These are phyloP conservation scores for Ricordea florida DNA, from an alignment of 92 coral and sea anemone genomes.

Conservation along the genomic window DNA sequence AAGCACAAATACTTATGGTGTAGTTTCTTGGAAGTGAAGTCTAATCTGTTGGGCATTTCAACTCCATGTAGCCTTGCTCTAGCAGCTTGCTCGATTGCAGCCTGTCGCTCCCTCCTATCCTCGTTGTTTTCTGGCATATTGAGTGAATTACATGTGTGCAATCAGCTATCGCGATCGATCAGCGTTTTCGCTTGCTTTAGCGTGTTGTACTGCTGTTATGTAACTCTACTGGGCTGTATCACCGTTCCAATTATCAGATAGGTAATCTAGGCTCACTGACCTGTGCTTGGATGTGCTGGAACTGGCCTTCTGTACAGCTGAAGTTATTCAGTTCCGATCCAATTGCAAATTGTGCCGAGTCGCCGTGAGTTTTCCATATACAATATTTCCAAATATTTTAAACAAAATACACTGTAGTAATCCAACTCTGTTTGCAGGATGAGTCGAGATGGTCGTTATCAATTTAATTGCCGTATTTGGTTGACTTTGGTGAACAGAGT, in stretches of 20 bases:
- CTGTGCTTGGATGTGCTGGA: slow-evolving; percentile 74
- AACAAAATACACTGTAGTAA: too few species aligned
- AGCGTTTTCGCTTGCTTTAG: slow-evolving; percentile 25
- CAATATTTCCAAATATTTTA: too few species aligned
- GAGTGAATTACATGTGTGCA: slow-evolving; percentile 19
- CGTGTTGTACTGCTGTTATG: slow-evolving; percentile 22
- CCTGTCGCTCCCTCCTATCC: slow-evolving; percentile 57
- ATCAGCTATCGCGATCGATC: slow-evolving; percentile 41
- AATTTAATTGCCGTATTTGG: too few species aligned
- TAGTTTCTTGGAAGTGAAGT: slow-evolving; percentile 60
- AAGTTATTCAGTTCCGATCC: too few species aligned
- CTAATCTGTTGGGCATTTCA: slow-evolving; percentile 65
- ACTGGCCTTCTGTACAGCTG: too few species aligned
- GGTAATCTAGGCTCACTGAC: slow-evolving; percentile 49
- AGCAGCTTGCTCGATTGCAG: slow-evolving; percentile 62
- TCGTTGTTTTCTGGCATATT: slow-evolving; percentile 53
- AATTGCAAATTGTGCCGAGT: too few species aligned
- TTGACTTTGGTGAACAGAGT: slow-evolving; percentile 64
- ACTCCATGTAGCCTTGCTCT: slow-evolving; percentile 67
- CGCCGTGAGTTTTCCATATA: too few species aligned
- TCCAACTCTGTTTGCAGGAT: too few species aligned
- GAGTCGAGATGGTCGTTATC: too few species aligned
- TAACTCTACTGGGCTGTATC: slow-evolving; percentile 52
- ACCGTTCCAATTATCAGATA: slow-evolving; percentile 24
- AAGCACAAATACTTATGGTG: slow-evolving; percentile 62